Base-by-base conservation (phyloP, 2,888 invertebrate species). In the Resseliella maxima region DNA sequence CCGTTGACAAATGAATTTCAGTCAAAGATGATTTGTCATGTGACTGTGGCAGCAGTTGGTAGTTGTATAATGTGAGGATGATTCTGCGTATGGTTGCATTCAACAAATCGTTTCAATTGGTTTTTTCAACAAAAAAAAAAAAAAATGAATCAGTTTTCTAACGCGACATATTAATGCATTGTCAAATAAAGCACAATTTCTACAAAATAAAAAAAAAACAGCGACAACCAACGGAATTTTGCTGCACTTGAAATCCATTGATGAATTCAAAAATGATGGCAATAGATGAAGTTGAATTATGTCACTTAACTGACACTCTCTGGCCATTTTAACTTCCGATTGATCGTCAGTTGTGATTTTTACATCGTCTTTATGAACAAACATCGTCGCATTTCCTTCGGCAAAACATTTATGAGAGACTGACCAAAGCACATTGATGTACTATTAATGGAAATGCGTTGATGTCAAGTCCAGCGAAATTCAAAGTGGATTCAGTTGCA, bases 11-110 rank as follows among this genome's bases (percentile, higher is more conserved):
- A 72, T 35, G 72, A 72, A 72, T 72, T 72, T 35, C 72, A 72
- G 27, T 72, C 72, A 72, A 72, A 72, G 72, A 72, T 72, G 35
- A 72, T 72, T 72, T 72, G 72, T 72, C 35, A 35, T 72, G 72
- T 72, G 72, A 72, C 31, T 72, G 31, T 72, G 72, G 72, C 72
- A 31, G 72, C 72, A 31, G 27, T 72, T 35, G 35, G 72, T 15
- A 12, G 72, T 31, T 31, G 0, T 72, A 18, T 12, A 41, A 5
- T 5, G 12, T 41, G 41, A 5, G 12, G n/a, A 24, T 59, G 72
- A 72, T 72, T 72, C 72, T 72, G 72, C 72, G 72, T 72, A 35
- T 27, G 35, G n/a, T 35, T 72, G 72, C 72, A 35, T 72, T 18
- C 12, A 6, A 12, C 6, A 50, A 50, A 21, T 50, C 50, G 10